phyloP scores from a whole-genome alignment of 2,797 vertebrate species.

The Cuniculus paca region DNA sequence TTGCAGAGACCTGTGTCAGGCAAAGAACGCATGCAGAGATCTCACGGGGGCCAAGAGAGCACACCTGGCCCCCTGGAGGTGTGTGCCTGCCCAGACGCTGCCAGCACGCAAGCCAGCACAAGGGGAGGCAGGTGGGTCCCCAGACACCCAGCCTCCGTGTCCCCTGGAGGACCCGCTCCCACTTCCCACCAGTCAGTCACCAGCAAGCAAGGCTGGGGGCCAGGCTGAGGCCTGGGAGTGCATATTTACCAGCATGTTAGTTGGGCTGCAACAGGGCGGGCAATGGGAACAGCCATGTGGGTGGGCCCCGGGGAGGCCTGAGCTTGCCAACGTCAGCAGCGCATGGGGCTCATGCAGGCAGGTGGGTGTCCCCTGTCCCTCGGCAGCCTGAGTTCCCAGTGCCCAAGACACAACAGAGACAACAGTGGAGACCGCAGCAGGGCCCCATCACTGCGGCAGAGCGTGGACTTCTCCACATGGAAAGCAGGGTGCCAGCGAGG shows the following conservation, averaged over 20 bases:
- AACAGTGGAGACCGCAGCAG: neutral
- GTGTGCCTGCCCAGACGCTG: too few relatives aligned
- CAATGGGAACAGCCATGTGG: neutral
- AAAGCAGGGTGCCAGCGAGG: neutral
- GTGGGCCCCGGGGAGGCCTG: too few relatives aligned
- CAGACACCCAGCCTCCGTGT: neutral
- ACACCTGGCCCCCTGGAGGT: rapidly evolving
- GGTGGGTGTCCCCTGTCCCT: neutral
- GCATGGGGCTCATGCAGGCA: neutral
- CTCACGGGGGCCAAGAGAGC: neutral
- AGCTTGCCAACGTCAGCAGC: rapidly evolving
- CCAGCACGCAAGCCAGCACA: neutral
- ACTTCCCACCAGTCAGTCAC: neutral
- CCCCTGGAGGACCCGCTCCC: neutral
- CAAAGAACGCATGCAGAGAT: neutral
- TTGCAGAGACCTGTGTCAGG: neutral
- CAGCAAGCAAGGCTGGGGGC: neutral
- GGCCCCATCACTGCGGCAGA: neutral
- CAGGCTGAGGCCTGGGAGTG: neutral
- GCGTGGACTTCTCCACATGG: neutral
- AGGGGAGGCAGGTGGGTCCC: neutral
- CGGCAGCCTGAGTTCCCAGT: neutral
- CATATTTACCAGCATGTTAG: neutral
- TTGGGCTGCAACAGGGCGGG: too few relatives aligned
- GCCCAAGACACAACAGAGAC: neutral